A percentile compares a stretch with the other conserved stretches of the same genome.
phyloP scores from a whole-genome alignment of 2,888 invertebrate genomes.

The Myopa testacea region DNA sequence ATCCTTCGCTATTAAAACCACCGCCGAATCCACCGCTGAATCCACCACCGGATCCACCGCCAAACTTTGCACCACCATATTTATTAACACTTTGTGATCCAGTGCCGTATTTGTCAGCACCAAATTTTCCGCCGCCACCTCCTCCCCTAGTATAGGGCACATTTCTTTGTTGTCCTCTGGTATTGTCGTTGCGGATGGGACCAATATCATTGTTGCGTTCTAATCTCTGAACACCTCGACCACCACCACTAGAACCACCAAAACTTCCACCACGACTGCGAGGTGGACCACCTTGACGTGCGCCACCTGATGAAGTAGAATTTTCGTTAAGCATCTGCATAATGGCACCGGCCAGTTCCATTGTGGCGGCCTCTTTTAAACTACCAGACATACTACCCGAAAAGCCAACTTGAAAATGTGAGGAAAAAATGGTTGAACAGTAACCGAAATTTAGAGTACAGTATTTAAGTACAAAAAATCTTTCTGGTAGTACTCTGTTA shows the following conservation, averaged over 20 bases:
- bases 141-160: constrained; percentile 54
- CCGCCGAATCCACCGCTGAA: constrained; percentile 26
- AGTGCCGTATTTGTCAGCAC: not conserved
- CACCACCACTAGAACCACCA: constrained; percentile 45
- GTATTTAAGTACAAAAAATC: constrained; percentile 2
- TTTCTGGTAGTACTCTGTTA: constrained; percentile 5
- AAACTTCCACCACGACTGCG: constrained; percentile 48
- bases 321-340: constrained; percentile 54
- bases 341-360: constrained; percentile 50
- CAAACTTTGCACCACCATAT: constrained; percentile 45
- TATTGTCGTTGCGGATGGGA: constrained; percentile 56
- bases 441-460: constrained; percentile 39
- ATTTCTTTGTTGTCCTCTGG: constrained; percentile 54
- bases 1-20: constrained; percentile 33
- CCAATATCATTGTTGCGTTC: constrained; percentile 53
- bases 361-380: constrained; percentile 47
- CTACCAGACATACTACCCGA: constrained; percentile 47
- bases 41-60: constrained; percentile 41
- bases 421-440: constrained; percentile 32
- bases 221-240: constrained; percentile 39
- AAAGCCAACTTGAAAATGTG: constrained; percentile 49
- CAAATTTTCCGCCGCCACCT: constrained; percentile 20
- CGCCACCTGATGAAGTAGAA: constrained; percentile 52
- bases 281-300: constrained; percentile 41
- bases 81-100: constrained; percentile 25